phyloP scores from a whole-genome alignment of 2,113 vertebrate genomes.

The Ophthalmolycus amberensis region DNA sequence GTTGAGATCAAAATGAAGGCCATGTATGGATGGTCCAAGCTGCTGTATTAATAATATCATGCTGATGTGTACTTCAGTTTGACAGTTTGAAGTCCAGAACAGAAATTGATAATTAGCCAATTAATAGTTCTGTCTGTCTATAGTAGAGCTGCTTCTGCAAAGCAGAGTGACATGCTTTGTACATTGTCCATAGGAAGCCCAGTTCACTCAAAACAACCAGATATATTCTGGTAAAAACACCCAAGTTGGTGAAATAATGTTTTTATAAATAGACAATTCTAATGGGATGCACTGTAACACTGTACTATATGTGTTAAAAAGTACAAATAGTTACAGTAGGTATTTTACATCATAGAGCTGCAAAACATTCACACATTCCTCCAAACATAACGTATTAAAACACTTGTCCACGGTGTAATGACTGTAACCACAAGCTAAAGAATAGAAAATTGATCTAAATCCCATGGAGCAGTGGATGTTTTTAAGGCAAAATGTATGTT shows the following conservation, averaged over 20 bases:
- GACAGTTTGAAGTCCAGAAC: background rate
- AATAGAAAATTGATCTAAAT: background rate
- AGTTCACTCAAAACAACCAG: background rate
- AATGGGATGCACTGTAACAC: background rate
- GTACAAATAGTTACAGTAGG: background rate
- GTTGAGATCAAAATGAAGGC: too few relatives aligned
- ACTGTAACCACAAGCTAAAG: background rate
- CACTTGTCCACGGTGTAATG: background rate
- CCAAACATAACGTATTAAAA: background rate
- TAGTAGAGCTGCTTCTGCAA: background rate
- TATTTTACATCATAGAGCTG: background rate
- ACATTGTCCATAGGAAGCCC: background rate
- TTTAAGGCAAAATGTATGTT: conserved; percentile 16
- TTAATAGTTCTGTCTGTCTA: background rate
- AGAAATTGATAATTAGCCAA: background rate
- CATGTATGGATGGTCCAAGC: background rate
- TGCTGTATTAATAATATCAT: conserved; percentile 40
- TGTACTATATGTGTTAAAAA: background rate
- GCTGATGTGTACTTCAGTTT: background rate
- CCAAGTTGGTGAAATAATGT: background rate
- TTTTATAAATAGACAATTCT: background rate
- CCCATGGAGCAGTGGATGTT: conserved; percentile 2
- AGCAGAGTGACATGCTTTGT: background rate
- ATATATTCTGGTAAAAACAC: background rate
- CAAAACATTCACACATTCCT: background rate